Percentiles rank a stretch among this genome's conserved stretches.
These are phyloP conservation scores for Cheilosia scutellata DNA, from an alignment of 2,888 invertebrate genomes.

Conservation along the genomic window DNA sequence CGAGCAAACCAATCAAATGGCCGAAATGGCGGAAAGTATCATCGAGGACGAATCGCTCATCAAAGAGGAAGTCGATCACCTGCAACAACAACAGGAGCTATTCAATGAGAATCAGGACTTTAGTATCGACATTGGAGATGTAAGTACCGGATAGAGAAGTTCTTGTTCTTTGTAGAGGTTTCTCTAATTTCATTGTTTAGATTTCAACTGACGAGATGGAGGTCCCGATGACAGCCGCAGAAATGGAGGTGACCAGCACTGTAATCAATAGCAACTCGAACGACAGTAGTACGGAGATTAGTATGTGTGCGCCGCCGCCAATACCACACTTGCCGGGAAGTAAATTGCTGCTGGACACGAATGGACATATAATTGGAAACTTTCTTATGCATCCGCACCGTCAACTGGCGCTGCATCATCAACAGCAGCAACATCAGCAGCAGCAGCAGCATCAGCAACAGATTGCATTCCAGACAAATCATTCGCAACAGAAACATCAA, in stretches of 20 bases:
- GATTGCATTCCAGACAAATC: slow-evolving; percentile 68
- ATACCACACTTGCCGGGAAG: slow-evolving; percentile 75
- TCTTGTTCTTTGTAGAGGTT: not conserved
- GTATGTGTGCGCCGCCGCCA: slow-evolving; percentile 78
- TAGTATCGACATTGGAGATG: slow-evolving; percentile 67
- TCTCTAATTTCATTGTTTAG: slow-evolving; percentile 10
- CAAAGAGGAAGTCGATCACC: slow-evolving; percentile 54
- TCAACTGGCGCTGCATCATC: slow-evolving; percentile 75
- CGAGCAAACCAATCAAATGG: slow-evolving; percentile 57
- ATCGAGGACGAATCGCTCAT: slow-evolving; percentile 58
- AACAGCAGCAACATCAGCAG: slow-evolving; percentile 76
- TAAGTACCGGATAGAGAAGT: slow-evolving; percentile 24
- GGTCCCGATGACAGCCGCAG: slow-evolving; percentile 86
- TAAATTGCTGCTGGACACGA: slow-evolving; percentile 82
- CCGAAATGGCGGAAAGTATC: slow-evolving; percentile 45
- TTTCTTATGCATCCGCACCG: slow-evolving; percentile 79
- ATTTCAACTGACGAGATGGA: slow-evolving; percentile 69
- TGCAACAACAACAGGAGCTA: slow-evolving; percentile 58
- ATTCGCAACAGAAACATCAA: slow-evolving; percentile 66
- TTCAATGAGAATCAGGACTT: slow-evolving; percentile 65
- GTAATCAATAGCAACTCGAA: slow-evolving; percentile 83
- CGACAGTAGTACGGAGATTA: slow-evolving; percentile 82
- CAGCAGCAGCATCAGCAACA: slow-evolving; percentile 78
- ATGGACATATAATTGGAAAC: slow-evolving; percentile 83
- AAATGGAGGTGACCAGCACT: slow-evolving; percentile 87